Evolutionary conservation across 2,888 invertebrate genomes (phyloP).

Genomic region (Ophion slaviceki): DNA sequence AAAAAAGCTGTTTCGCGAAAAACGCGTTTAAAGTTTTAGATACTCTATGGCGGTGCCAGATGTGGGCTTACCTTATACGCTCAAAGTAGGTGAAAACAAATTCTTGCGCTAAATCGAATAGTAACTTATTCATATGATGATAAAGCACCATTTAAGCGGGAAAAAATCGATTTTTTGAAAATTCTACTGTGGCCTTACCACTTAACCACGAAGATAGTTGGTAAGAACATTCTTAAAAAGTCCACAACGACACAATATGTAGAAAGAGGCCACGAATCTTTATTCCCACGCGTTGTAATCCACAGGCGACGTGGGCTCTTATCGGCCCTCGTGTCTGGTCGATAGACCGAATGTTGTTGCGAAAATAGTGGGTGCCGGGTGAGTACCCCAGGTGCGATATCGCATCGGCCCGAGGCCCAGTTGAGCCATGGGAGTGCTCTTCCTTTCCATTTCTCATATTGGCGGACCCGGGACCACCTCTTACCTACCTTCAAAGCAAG

Average conservation of each 20-base stretch:
- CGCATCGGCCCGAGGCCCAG: conserved; percentile 54
- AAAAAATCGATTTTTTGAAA: conserved; percentile 1
- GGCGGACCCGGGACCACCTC: conserved; percentile 64
- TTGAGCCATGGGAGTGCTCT: conserved; percentile 69
- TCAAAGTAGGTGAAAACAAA: too few relatives aligned
- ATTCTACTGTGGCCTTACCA: too few relatives aligned
- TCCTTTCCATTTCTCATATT: conserved; percentile 70
- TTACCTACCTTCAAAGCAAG: conserved; percentile 61
- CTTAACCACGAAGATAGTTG: neutral
- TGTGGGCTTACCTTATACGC: too few relatives aligned
- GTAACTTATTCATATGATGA: too few relatives aligned
- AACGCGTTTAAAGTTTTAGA: too few relatives aligned
- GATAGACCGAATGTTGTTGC: conserved; percentile 46
- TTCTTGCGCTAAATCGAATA: too few relatives aligned
- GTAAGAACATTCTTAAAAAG: neutral
- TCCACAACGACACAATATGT: conserved; percentile 32
- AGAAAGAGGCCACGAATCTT: conserved; percentile 14
- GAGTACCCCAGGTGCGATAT: conserved; percentile 39
- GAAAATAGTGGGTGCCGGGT: conserved; percentile 37
- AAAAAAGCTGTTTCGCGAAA: too few relatives aligned
- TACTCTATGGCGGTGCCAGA: too few relatives aligned
- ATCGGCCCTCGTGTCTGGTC: conserved; percentile 24
- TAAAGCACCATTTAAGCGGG: neutral
- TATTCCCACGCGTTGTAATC: conserved; percentile 40
- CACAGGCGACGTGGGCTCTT: conserved; percentile 34